Percentiles rank a stretch among this genome's conserved stretches.
Evolutionary conservation across 1,140 invertebrate genomes (phyloP).

Genomic region (Leguminivora glycinivorella): DNA sequence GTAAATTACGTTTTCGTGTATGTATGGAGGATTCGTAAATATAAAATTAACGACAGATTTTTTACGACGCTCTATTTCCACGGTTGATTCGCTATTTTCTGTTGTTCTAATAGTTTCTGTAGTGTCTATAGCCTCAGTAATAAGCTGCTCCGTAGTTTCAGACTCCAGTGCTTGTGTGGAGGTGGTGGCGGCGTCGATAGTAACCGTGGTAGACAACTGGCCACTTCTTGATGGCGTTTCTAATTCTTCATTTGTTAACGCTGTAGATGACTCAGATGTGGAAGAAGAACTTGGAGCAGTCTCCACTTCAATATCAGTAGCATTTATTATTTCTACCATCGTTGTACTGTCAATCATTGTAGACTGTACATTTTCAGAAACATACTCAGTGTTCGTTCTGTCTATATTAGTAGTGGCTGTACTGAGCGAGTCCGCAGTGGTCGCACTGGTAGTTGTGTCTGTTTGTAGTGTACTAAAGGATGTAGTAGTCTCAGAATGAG

Average conservation of each 20-base stretch:
- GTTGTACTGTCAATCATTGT: slow-evolving; percentile 6
- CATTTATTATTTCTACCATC: neutral
- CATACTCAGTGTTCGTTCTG: neutral
- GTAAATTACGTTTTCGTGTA: slow-evolving; percentile 63
- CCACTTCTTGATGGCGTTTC: slow-evolving; percentile 19
- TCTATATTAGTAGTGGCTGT: neutral
- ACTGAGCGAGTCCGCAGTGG: slow-evolving; percentile 3
- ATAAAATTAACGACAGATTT: slow-evolving; percentile 70
- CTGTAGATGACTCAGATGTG: slow-evolving; percentile 33
- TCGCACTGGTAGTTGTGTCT: slow-evolving; percentile 13
- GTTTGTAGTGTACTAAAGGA: neutral
- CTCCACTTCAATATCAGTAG: slow-evolving; percentile 31
- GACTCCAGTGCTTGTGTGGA: neutral
- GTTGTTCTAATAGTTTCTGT: slow-evolving; percentile 29
- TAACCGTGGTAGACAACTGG: neutral
- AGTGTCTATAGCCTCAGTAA: neutral
- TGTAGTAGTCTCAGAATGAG: slow-evolving; percentile 36
- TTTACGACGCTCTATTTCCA: slow-evolving; percentile 66
- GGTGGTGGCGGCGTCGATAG: neutral
- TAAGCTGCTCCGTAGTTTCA: neutral
- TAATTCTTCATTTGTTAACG: slow-evolving; percentile 39
- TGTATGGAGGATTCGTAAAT: slow-evolving; percentile 58
- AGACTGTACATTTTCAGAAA: neutral
- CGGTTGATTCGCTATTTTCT: slow-evolving; percentile 45
- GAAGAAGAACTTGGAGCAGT: slow-evolving; percentile 20